Conservation (phyloP, 2,113 vertebrate genomes). For the Apeltes quadracus region DNA sequence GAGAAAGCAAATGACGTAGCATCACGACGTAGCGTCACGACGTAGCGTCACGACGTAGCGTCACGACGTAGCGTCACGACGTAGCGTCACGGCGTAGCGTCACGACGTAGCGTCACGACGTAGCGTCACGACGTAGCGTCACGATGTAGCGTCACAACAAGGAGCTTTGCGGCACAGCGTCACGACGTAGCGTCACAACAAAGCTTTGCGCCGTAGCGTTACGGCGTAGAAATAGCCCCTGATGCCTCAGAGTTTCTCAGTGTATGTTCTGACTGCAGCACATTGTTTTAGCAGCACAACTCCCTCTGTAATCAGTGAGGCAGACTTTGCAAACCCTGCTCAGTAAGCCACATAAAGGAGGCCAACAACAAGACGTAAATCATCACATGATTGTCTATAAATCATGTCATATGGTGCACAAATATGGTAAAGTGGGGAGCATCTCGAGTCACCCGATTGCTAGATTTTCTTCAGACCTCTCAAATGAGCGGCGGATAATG, state of each 20-base stretch:
- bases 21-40: not conserved
- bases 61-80: not conserved
- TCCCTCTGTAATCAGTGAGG: constrained; percentile 65
- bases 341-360: constrained; percentile 61
- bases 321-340: constrained; percentile 39
- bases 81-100: too few species aligned
- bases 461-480: constrained; percentile 23
- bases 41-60: not conserved
- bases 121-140: too few species aligned
- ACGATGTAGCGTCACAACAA: not conserved
- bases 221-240: constrained; percentile 44
- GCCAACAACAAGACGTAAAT: constrained; percentile 57
- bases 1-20: not conserved
- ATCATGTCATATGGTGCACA: constrained; percentile 61
- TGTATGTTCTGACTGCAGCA: constrained; percentile 26
- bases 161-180: not conserved
- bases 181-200: not conserved
- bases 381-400: constrained; percentile 59
- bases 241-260: constrained; percentile 55
- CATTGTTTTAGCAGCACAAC: constrained; percentile 62
- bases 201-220: not conserved
- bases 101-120: too few species aligned
- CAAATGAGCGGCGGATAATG: constrained; percentile 24
- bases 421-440: constrained; percentile 47
- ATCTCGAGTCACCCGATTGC: constrained; percentile 37